Evolutionary conservation across 2,113 vertebrate species (phyloP), one percentile per base, ranked within the genome.

Genomic region (Rostratula benghalensis): DNA sequence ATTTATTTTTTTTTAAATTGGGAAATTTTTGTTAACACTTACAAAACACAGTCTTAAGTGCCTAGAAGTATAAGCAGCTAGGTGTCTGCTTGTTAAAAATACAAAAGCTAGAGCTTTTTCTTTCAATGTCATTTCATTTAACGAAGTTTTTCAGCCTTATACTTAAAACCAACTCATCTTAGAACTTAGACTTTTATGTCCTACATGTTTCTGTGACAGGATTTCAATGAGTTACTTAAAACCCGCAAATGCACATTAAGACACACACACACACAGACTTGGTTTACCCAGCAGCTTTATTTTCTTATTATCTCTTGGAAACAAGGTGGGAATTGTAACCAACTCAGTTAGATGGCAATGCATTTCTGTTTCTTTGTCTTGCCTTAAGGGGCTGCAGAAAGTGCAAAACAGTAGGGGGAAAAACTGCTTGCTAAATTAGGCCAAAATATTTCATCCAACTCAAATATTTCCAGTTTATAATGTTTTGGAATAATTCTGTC

Each of bases 401-500:
- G 9, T 53, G 51, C 37, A 65, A 69, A 90, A 70, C 21, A 87
- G 24, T 31, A 54, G 56, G 60, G n/a, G 31, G 13, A 39, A 65
- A 60, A 27, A 43, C 16, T 43, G 11, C 39, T 60, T 67, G 48
- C 24, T 64, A 60, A 61, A 64, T 77, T 28, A 63, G 18, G 28
- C 19, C 59, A 37, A 94, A 94, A 45, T 64, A 78, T 81, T 94
- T 91, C 16, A 93, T 85, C 79, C 41, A 67, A 77, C 75, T 95
- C 88, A 93, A 92, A 95, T 96, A 97, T 97, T 97, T 98, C 96
- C 95, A 96, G 93, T 96, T 96, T 77, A 7, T 91, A 86, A 77
- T 96, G 65, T 91, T 96, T 60, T 95, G 33, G 60, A 67, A 6
- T 67, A 57, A 39, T 89, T 86, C 28, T 67, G n/a, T 68, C 46